Conservation (phyloP, 2,888 invertebrate species). For the Drosophila rellima region DNA sequence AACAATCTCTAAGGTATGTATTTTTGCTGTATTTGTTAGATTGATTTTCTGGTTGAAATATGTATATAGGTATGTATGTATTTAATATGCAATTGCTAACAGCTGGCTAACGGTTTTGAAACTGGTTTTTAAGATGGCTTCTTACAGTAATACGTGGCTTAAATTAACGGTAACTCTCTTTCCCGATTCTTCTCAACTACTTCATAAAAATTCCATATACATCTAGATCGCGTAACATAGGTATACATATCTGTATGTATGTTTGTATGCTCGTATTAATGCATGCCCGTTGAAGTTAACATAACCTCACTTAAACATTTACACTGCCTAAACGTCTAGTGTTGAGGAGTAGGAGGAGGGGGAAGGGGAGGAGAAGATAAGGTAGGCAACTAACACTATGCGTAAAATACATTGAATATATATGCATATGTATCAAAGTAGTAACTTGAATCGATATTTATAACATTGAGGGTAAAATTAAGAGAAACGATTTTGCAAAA, state of each 20-base stretch:
- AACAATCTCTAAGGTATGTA: conserved; percentile 52
- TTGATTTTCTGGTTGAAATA: conserved; percentile 22
- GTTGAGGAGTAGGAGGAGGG: too few relatives aligned
- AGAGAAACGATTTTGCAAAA: conserved; percentile 2
- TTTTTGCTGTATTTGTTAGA: conserved; percentile 37
- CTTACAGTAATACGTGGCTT: conserved; percentile 39
- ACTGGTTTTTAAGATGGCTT: conserved; percentile 34
- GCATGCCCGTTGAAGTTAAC: conserved; percentile 61
- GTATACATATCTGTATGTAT: conserved; percentile 23
- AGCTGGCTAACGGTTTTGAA: conserved; percentile 53
- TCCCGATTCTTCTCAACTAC: conserved; percentile 58
- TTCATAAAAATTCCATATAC: conserved; percentile 73
- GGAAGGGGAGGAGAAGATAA: too few relatives aligned
- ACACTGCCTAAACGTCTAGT: conserved; percentile 39
- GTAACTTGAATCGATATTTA: conserved; percentile 13
- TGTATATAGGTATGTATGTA: conserved; percentile 25
- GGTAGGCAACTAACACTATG: neutral
- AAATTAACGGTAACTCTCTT: conserved; percentile 58
- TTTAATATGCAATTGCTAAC: conserved; percentile 47
- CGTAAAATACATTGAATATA: conserved; percentile 22
- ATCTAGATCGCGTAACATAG: conserved; percentile 62
- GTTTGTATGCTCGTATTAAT: conserved; percentile 16
- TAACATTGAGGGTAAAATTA: conserved; percentile 3
- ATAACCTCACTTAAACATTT: conserved; percentile 70
- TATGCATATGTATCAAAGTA: conserved; percentile 12